These are phyloP conservation scores for Zosterops hypoxanthus DNA, from an alignment of 2,113 vertebrate genomes.

Conservation along the genomic window DNA sequence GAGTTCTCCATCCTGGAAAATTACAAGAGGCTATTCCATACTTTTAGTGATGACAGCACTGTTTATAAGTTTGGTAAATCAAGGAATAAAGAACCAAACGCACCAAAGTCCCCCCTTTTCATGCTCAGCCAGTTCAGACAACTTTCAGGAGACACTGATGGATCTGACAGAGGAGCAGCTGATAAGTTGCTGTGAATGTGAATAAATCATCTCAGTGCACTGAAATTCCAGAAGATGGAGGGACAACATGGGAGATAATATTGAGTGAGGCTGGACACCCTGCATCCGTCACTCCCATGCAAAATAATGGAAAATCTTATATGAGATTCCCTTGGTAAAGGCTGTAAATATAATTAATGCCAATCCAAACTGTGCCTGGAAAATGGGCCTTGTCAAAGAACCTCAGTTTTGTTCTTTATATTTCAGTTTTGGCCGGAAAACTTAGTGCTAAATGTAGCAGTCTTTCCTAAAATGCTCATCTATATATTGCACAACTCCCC, in stretches of 20 bases:
- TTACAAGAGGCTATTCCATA: neutral
- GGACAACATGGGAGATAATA: neutral
- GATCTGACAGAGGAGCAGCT: neutral
- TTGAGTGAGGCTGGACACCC: neutral
- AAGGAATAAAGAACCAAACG: neutral
- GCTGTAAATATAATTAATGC: neutral
- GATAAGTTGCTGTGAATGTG: neutral
- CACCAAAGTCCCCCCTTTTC: neutral
- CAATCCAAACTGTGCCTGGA: neutral
- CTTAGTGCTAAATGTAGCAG: neutral
- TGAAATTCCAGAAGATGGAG: neutral
- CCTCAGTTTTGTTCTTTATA: neutral
- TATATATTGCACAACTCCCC: neutral
- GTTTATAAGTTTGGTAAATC: neutral
- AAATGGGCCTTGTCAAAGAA: neutral
- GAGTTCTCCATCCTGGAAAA: neutral
- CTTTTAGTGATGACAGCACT: neutral
- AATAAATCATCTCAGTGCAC: neutral
- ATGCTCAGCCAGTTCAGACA: neutral
- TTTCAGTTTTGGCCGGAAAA: neutral
- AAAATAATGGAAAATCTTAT: neutral
- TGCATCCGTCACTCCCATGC: neutral
- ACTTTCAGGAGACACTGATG: neutral
- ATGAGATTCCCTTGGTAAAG: neutral
- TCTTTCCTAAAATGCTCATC: fast-evolving